Percentiles rank a stretch among this genome's conserved stretches.
Evolutionary conservation across 2,888 invertebrate genomes (phyloP).

Genomic region (Lepidochitona cinerea): DNA sequence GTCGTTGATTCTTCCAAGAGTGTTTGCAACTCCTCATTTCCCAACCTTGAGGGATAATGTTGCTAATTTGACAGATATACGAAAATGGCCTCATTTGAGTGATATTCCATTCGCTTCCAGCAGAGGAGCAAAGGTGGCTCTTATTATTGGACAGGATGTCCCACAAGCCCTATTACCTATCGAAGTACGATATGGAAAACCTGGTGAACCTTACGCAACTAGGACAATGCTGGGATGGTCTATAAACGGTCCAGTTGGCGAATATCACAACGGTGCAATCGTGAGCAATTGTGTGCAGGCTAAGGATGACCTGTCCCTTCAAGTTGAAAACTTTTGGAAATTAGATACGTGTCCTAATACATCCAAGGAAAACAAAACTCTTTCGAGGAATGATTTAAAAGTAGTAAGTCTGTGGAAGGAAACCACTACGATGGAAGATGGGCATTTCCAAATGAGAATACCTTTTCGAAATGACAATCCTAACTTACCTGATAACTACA

Average conservation of each 20-base stretch:
- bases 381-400: constrained; percentile 79
- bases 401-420: constrained; percentile 9
- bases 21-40: not conserved
- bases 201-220: constrained; percentile 18
- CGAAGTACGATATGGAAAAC: not conserved
- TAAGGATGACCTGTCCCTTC: constrained; percentile 86
- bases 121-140: not conserved
- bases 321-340: constrained; percentile 77
- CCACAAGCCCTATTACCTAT: not conserved
- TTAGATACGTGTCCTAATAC: constrained; percentile 69
- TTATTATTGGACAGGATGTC: not conserved
- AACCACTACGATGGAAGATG: not conserved
- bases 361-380: constrained; percentile 82
- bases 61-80: not conserved
- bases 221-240: constrained; percentile 20
- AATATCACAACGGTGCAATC: not conserved
- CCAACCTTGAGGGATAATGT: not conserved
- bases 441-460: constrained; percentile 15
- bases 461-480: constrained; percentile 12
- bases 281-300: constrained; percentile 4
- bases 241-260: constrained; percentile 15
- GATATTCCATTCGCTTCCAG: not conserved
- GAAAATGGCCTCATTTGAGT: not conserved
- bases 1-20: not conserved
- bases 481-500: not conserved